phyloP scores from a whole-genome alignment of 2,113 vertebrate species.

The Tychaedon coryphoeus region DNA sequence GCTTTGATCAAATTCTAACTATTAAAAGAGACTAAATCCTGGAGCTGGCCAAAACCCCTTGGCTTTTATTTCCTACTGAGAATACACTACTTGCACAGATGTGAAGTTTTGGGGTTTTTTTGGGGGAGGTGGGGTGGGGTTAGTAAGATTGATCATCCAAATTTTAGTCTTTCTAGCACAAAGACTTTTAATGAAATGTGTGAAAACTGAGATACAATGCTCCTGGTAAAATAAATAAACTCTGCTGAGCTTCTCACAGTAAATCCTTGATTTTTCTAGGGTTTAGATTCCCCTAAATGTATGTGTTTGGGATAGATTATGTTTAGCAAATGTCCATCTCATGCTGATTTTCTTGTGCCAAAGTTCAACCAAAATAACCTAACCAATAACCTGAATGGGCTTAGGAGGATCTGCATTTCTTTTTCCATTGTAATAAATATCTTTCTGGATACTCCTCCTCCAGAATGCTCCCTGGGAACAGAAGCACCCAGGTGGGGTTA shows the following conservation, averaged over 20 bases:
- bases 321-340: background rate
- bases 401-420: background rate
- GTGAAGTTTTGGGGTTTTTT: accelerated
- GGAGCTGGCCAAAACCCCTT: background rate
- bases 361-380: background rate
- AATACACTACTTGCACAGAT: background rate
- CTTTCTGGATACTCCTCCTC: background rate
- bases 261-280: background rate
- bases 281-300: background rate
- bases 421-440: background rate
- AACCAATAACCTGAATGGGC: background rate
- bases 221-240: background rate
- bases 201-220: background rate
- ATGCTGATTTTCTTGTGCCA: background rate
- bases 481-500: background rate
- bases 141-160: background rate
- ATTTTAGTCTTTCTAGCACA: background rate
- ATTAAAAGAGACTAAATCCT: background rate
- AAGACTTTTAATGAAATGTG: background rate
- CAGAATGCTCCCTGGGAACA: background rate
- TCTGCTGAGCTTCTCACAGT: background rate
- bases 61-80: background rate
- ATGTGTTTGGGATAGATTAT: background rate
- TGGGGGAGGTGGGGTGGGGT: accelerated
- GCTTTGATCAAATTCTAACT: background rate